phyloP scores from a whole-genome alignment of 2,888 invertebrate genomes.

The Campoplex capitator region DNA sequence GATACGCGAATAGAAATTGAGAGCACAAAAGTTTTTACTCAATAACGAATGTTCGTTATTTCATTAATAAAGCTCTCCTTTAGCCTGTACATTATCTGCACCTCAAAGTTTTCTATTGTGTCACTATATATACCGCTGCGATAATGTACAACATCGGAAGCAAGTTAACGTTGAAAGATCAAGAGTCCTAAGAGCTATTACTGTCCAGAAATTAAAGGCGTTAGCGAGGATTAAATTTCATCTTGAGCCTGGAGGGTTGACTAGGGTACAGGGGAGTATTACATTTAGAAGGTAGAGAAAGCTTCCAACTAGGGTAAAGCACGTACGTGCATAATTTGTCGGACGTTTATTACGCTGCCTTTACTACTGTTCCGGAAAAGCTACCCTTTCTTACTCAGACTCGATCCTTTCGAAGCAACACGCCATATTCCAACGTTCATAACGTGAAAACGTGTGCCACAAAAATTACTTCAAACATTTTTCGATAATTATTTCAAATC shows the following conservation, averaged over 20 bases:
- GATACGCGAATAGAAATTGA: background rate
- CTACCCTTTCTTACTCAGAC: constrained; percentile 27
- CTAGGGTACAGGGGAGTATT: constrained; percentile 35
- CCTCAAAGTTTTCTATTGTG: constrained; percentile 13
- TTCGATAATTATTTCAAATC: background rate
- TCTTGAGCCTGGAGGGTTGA: constrained; percentile 32
- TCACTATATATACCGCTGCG: background rate
- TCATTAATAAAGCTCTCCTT: background rate
- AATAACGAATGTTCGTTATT: background rate
- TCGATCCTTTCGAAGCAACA: background rate
- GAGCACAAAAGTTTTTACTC: background rate
- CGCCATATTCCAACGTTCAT: background rate
- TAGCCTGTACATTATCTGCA: background rate
- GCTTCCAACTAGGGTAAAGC: constrained; percentile 70
- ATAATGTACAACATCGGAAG: background rate
- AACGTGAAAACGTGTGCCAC: background rate
- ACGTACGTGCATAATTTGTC: constrained; percentile 78
- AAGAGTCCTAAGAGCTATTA: constrained; percentile 55
- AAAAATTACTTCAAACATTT: background rate
- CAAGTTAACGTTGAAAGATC: constrained; percentile 61
- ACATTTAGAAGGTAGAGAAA: constrained; percentile 58
- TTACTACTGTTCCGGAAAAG: constrained; percentile 18
- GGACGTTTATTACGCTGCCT: constrained; percentile 68
- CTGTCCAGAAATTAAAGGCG: constrained; percentile 59
- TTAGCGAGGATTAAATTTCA: constrained; percentile 66